Base-by-base conservation (phyloP, 1,140 invertebrate genomes). In the Listronotus oregonensis region DNA sequence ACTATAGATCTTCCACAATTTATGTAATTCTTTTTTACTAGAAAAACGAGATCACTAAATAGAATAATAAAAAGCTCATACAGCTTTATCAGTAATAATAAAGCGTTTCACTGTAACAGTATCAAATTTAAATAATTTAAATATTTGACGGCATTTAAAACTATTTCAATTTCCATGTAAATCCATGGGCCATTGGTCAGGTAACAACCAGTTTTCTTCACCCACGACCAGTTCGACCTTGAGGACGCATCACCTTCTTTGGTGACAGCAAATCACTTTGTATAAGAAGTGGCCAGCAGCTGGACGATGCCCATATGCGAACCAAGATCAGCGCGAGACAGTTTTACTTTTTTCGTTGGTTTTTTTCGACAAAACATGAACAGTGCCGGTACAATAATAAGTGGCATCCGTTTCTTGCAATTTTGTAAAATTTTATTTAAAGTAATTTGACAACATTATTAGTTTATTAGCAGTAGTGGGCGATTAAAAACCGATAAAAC, bases 211-310 rank as follows among this genome's bases (percentile, higher is more conserved):
- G 55, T 57, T 57, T 57, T 57, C 55, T 57, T 59, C 57, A 59
- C 57, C 57, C 57, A 59, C 57, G 57, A 59, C 32, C 32, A 21
- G 31, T 11, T 14, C 57, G 57, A 37, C 57, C 57, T 59, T 59
- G 57, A 59, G 43, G 57, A 59, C 57, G 57, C 57, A 59, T 59
- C 57, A 59, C 57, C 57, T 49, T 59, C 43, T 59, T 59, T 59
- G 57, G 57, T 59, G 57, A 59, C 57, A 49, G 57, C 57, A 59
- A 59, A 59, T 59, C 57, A 59, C 57, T 59, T 59, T 59, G 44
- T 59, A 49, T 31, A 59, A 59, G 57, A 59, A 59, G 57, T 59
- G 57, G 57, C 34, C 57, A 18, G 51, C 51, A 59, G 57, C 57
- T 59, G 57, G 40, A 59, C 43, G 57, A 47, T 59, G 46, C 31